A percentile compares a stretch with the other conserved stretches of the same genome.
Evolutionary conservation across 1,140 invertebrate genomes (phyloP).

Genomic region (Phthorimaea operculella): DNA sequence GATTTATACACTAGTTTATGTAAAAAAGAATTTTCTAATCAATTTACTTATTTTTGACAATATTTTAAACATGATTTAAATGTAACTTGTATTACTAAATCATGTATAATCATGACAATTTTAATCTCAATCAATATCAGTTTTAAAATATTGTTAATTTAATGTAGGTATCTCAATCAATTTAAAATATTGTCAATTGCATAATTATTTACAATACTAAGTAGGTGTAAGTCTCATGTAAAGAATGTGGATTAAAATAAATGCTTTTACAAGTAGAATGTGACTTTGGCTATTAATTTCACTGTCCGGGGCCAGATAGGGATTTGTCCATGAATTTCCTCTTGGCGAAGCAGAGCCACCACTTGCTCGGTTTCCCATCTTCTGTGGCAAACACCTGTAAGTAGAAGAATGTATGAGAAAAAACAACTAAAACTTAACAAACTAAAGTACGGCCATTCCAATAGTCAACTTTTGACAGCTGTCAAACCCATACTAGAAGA

Average conservation of each 20-base stretch:
- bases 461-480: too few relatives aligned
- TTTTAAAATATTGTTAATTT: not conserved
- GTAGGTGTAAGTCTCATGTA: not conserved
- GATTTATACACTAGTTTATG: too few relatives aligned
- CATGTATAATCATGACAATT: too few relatives aligned
- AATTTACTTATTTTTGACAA: too few relatives aligned
- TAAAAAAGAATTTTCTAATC: too few relatives aligned
- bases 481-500: too few relatives aligned
- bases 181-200: not conserved
- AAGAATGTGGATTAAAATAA: conserved; percentile 4
- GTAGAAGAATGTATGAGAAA: too few relatives aligned
- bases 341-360: conserved; percentile 99
- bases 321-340: conserved; percentile 99
- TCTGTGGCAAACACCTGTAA: conserved; percentile 85
- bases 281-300: conserved; percentile 25
- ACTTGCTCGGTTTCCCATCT: conserved; percentile 96
- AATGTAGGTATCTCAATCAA: too few relatives aligned
- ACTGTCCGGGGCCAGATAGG: conserved; percentile 83
- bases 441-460: too few relatives aligned
- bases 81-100: too few relatives aligned
- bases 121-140: too few relatives aligned
- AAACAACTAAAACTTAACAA: conserved; percentile 56
- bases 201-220: not conserved
- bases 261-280: not conserved
- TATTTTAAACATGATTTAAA: too few relatives aligned